Evolutionary conservation across 1,140 invertebrate genomes (phyloP).

Genomic region (Drosophila nigrodunni): DNA sequence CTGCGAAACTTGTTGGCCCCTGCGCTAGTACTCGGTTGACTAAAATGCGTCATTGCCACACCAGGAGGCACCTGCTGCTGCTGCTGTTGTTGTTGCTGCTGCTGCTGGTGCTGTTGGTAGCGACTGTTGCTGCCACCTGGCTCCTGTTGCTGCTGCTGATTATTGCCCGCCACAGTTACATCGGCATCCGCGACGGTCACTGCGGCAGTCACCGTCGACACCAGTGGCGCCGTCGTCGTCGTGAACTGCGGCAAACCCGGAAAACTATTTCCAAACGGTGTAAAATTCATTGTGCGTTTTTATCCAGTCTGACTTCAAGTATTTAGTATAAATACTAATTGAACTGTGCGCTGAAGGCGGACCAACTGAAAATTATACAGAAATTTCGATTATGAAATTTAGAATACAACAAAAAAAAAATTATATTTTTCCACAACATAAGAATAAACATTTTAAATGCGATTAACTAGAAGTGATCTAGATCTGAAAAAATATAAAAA

Average conservation of each 20-base stretch:
- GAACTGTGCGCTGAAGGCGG: conserved; percentile 34
- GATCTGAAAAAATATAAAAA: too few species aligned
- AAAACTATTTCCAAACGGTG: conserved; percentile 88
- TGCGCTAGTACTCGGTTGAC: conserved; percentile 53
- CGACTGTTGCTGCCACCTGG: conserved; percentile 57
- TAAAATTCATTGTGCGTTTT: conserved; percentile 88
- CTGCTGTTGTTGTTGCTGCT: conserved; percentile 57
- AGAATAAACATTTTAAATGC: too few species aligned
- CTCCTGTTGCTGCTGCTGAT: conserved; percentile 67
- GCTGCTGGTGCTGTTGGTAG: conserved; percentile 73
- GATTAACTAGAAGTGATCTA: too few species aligned
- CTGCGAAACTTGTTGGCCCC: conserved; percentile 57
- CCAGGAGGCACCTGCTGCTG: conserved; percentile 53
- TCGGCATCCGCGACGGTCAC: conserved; percentile 56
- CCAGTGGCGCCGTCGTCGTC: conserved; percentile 84
- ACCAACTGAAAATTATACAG: conserved; percentile 40
- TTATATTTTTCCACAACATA: too few species aligned
- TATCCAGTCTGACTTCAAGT: conserved; percentile 17
- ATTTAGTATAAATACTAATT: conserved; percentile 6
- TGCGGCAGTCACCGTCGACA: conserved; percentile 75
- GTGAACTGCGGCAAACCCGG: conserved; percentile 88
- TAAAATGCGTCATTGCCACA: conserved; percentile 76
- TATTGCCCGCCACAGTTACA: conserved; percentile 62
- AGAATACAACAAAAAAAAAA: too few species aligned
- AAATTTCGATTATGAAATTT: background rate